Base-by-base conservation (phyloP, 2,888 invertebrate species). In the Hemaris fuciformis region DNA sequence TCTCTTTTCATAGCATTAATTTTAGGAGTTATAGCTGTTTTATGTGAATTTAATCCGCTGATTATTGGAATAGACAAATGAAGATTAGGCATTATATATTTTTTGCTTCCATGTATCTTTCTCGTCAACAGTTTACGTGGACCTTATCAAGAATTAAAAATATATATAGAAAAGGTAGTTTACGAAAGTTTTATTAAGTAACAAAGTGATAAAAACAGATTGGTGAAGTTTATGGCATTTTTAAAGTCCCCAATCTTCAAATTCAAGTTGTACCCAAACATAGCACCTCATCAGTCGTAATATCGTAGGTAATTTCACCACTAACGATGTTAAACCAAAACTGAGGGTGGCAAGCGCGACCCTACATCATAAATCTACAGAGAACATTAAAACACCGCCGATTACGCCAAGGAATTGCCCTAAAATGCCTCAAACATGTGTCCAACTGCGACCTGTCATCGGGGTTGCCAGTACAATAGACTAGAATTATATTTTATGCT, bases 381-480 rank as follows among this genome's bases (percentile, higher is more conserved):
- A 75, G 80, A 83, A 86, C 89, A 89, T 91, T 90, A 91, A 87
- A 90, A 90, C 85, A 88, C 85, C 84, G 80, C 85, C 88, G 85
- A 91, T 91, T 91, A 90, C 77, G 77, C 80, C 78, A 80, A 88
- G 89, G 85, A 91, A 91, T 91, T 88, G 90, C 86, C 88, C 89
- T 76, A 87, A 89, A 91, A 89, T 89, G 90, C 88, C 85, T 86
- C 81, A 85, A 89, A 91, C 91, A 91, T 91, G 91, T 91, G 91
- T 89, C 89, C 85, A 84, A 87, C 83, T 72, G 89, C 84, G 91
- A 91, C 88, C 91, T 91, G 91, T 91, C 91, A 89, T 91, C 91
- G 82, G 89, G 89, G 91, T 80, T 88, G 86, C 88, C 80, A 87
- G 74, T 70, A 89, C 89, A 90, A 89, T 87, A 71, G 87, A 75